Evolutionary conservation across 2,797 vertebrate species (phyloP).

Genomic region (Anguilla anguilla): DNA sequence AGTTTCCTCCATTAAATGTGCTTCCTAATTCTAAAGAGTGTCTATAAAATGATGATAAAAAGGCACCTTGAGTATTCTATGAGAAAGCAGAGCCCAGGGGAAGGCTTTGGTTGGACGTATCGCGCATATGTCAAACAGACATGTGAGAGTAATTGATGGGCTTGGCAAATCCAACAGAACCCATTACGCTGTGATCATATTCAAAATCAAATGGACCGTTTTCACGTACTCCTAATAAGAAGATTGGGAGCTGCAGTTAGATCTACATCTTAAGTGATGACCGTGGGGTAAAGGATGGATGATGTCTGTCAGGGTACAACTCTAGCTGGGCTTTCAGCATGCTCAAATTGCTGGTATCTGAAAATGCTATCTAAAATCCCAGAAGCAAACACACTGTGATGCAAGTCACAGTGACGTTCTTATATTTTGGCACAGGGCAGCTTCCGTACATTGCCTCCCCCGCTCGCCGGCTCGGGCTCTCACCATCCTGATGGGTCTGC

Average conservation of each 20-base stretch:
- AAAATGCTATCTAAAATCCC: neutral
- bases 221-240: too few species aligned
- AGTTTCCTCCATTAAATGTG: slow-evolving; percentile 6
- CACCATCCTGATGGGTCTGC: slow-evolving; percentile 84
- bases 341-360: neutral
- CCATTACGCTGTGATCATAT: neutral
- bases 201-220: neutral
- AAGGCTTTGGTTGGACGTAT: neutral
- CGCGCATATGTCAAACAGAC: neutral
- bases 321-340: too few species aligned
- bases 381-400: neutral
- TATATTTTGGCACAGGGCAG: neutral
- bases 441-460: neutral
- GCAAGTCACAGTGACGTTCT: neutral
- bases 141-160: neutral
- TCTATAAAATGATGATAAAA: neutral
- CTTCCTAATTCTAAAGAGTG: slow-evolving; percentile 19
- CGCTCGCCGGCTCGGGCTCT: slow-evolving; percentile 35
- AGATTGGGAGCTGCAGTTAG: too few species aligned
- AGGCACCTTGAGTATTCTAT: neutral
- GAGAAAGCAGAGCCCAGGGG: neutral
- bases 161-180: neutral
- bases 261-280: neutral
- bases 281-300: neutral
- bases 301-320: neutral